Evolutionary conservation across 2,888 invertebrate genomes (phyloP), one percentile per base, ranked within the genome.

Genomic region (Luperina testacea): DNA sequence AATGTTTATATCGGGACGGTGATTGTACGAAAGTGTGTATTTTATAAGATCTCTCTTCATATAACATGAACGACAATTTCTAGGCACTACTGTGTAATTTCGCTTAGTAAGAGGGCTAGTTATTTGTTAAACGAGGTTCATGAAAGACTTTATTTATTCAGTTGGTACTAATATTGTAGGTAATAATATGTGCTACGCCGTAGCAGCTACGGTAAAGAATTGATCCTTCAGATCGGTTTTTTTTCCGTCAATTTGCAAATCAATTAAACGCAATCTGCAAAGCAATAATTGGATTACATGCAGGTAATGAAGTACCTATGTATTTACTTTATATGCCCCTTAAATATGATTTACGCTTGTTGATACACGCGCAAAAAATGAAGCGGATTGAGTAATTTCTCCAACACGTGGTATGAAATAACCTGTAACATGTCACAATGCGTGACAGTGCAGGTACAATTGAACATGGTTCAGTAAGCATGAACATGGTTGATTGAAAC

Each of bases 1-100:
- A 74, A 77, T 85, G 75, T 80, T 88, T 90, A 86, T 88, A 88
- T 89, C 81, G 75, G 57, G 68, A 79, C 78, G 75, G 82, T 82
- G 77, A 82, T 76, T 81, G 81, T 83, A 78, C 78, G 78, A 82
- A 86, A 86, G 73, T 78, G 83, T 84, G 73, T 86, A 81, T 73
- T 79, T 76, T 76, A 78, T 88, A 72, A 73, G 83, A 79, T 81
- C 63, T 77, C 53, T 82, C 68, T 85, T 78, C 79, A 74, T 81
- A 63, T 81, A 75, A 73, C 32, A 75, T 73, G 78, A 80, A 72
- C 45, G 63, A 15, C 71, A 27, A 70, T 85, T 70, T 81, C 63
- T 64, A 59, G 38, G n/a, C 45, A 69, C 76, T 74, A 82, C 81
- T 73, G 81, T 63, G 69, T 73, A 74, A 74, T 82, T 61, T 82